Conservation (phyloP, 2,113 vertebrate genomes). For the Zingel zingel region DNA sequence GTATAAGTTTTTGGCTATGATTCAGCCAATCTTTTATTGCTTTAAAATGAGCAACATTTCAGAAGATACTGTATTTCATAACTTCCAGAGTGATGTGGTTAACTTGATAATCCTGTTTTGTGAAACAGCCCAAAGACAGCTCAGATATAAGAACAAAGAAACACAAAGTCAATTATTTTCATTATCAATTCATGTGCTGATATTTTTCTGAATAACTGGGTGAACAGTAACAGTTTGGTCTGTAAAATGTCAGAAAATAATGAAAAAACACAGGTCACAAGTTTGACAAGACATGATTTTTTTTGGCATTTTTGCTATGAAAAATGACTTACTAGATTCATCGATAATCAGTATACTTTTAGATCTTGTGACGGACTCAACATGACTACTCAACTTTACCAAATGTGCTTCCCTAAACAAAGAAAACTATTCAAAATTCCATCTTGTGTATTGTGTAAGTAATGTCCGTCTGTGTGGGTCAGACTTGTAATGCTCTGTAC, state of each 20-base stretch:
- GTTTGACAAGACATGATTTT: no score
- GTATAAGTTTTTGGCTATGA: background rate
- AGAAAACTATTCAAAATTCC: no score
- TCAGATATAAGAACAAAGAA: background rate
- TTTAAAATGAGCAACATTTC: background rate
- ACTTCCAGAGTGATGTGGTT: background rate
- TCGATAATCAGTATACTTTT: no score
- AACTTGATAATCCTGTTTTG: background rate
- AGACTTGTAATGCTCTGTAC: background rate
- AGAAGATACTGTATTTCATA: background rate
- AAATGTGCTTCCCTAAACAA: background rate
- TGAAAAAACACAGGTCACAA: background rate
- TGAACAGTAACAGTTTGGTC: background rate
- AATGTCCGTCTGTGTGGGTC: background rate
- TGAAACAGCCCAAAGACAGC: background rate
- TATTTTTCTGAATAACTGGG: background rate
- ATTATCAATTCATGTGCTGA: background rate
- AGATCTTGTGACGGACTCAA: background rate
- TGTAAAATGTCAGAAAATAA: background rate
- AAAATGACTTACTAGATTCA: no score
- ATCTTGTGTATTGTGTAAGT: background rate
- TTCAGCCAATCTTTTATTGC: background rate
- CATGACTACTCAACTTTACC: background rate
- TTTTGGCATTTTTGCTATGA: no score
- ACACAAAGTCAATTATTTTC: background rate